Evolutionary conservation across 2,797 vertebrate genomes (phyloP), one percentile per base, ranked within the genome.

Genomic region (Trematocara caparti): DNA sequence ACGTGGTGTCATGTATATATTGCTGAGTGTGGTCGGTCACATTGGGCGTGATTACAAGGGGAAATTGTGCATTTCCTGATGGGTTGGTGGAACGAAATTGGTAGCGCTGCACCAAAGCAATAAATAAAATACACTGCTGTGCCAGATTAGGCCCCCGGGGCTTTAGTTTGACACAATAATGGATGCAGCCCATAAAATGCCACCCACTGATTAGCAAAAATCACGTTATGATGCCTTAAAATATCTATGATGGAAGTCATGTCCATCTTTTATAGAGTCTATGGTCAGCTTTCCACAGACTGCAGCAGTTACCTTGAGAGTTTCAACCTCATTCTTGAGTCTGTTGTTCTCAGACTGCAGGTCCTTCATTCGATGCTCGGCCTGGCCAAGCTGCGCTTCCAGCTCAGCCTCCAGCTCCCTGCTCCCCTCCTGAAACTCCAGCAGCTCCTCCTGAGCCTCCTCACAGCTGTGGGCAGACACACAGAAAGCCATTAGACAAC

Each of bases 361-460:
- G 94, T 99, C 98, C 88, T 97, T 95, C 36, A 98, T 97, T 30
- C 97, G 96, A 85, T 97, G 96, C 90, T 99, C 98, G 2, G 97
- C 97, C 78, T 99, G 98, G 8, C 97, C 96, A 82, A 99, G 94
- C 86, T 99, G 98, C 0, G 97, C 95, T 78, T 99, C 98, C 95
- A 99, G 95, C 90, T 99, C 98, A 0, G 98, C 97, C 94, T 99
- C 98, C 90, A 99, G 92, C 89, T 99, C 98, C 84, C 98, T 94
- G 96, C 98, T 99, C 78, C 97, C 98, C 93, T 98, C 98, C 95
- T 99, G 98, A 89, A 98, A 99, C 89, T 99, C 98, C 92, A 97
- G 95, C 91, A 99, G 96, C 93, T 98, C 98, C 93, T 99, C 97
- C 40, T 95, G 97, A 30, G 97, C 97, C 90, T 99, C 97, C 94